Evolutionary conservation across 1,140 invertebrate genomes (phyloP), one percentile per base, ranked within the genome.

Genomic region (Microplitis mediator): DNA sequence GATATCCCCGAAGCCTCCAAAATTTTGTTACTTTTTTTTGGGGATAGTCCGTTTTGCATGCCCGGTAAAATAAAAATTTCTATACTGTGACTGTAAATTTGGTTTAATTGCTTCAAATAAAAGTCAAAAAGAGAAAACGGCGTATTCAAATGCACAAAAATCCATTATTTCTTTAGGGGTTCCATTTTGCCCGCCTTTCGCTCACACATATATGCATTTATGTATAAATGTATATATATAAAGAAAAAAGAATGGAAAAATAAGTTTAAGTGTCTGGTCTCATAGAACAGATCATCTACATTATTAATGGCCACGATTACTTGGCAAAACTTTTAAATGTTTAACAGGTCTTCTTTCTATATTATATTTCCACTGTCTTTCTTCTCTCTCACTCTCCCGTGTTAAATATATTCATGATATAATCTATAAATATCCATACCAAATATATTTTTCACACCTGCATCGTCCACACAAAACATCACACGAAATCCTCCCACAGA

Each of bases 401-500:
- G 71, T 76, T 73, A 9, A 3, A 2, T 2, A 11, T 45, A 45
- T 11, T 11, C 39, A 45, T 45, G 11, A 45, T 45, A 45, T 9
- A 45, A 45, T 45, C 39, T 45, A 45, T 45, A 45, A 45, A 4
- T 6, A 45, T 6, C 39, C 39, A 45, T 74, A 78, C 77, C 77
- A 13, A 68, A 77, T 78, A 80, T 84, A 84, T 79, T 78, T 79
- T 85, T 86, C 84, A 85, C 84, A 86, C 84, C 84, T 86, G 84
- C 81, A 78, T 50, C n/a, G 23, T 31, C 11, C 35, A 36, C 80
- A 76, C 72, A 84, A 79, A 85, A 85, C 84, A 84, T 39, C 39
- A 82, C 84, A 83, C 81, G 82, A 80, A 84, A 85, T 84, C 84
- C 84, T 86, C 84, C 83, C 84, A 85, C 83, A 84, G 84, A 85